These are phyloP conservation scores for Leiothrix lutea DNA, from an alignment of 2,113 vertebrate genomes.

Conservation along the genomic window DNA sequence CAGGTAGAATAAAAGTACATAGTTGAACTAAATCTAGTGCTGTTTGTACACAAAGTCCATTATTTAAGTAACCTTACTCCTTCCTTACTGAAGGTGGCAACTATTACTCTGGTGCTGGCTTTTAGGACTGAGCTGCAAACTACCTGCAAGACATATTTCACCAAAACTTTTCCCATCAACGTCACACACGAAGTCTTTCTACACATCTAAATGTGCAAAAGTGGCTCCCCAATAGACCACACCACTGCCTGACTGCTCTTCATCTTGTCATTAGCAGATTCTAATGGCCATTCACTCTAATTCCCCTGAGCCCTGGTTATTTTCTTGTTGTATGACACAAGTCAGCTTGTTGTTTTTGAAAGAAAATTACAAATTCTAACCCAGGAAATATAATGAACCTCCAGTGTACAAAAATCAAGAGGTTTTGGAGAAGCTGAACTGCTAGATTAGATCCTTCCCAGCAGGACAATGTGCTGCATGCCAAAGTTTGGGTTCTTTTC, in stretches of 20 bases:
- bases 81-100: background rate
- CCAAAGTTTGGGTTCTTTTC: fast-evolving
- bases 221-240: background rate
- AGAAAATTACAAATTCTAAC: conserved; percentile 17
- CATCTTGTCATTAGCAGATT: conserved; percentile 14
- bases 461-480: background rate
- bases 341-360: background rate
- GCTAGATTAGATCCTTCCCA: background rate
- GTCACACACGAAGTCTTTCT: background rate
- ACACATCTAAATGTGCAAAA: background rate
- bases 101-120: background rate
- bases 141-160: background rate
- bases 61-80: background rate
- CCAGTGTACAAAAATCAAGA: background rate
- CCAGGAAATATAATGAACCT: background rate
- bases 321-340: background rate
- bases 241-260: background rate
- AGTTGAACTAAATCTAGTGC: background rate
- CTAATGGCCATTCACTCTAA: background rate
- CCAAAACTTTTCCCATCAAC: background rate
- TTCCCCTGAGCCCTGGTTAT: background rate
- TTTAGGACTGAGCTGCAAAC: background rate
- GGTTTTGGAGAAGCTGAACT: background rate
- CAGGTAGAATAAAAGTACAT: background rate
- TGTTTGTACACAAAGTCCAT: background rate